Evolutionary conservation across 2,888 invertebrate species (phyloP), one percentile per base, ranked within the genome.

Genomic region (Xestia c-nigrum): DNA sequence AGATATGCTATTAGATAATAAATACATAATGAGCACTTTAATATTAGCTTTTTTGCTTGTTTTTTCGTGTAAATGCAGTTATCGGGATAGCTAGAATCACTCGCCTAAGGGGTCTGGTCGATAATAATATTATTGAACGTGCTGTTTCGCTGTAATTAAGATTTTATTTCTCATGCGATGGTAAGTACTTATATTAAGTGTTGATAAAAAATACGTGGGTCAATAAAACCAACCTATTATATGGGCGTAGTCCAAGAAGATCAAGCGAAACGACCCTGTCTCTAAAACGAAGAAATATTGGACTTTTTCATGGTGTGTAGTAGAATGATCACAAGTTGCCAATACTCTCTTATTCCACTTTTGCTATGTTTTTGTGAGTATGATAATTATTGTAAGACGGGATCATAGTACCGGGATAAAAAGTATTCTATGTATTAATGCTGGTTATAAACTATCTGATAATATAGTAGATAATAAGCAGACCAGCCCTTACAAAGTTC

Each of bases 1-100:
- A 83, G 85, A 78, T 81, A 73, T 78, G 83, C 76, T 75, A 83
- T 89, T 89, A 89, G 80, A 85, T 87, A 89, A 81, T 89, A 89
- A 87, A 85, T 69, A 85, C 63, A 83, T 87, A 89, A 88, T 87
- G 78, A 82, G 71, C 66, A 76, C 70, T 80, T 85, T 73, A 52
- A 65, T 79, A 50, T 31, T 65, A 24, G 40, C 55, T 76, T 85
- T 79, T 76, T 73, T 67, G 64, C 73, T 50, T 78, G 72, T 57
- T 78, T 65, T 73, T 65, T 73, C 73, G 21, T 76, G 16, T 66
- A 71, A 79, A 43, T 76, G 82, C 74, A 76, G 70, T 87, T 88
- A 80, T 85, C 83, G 59, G 38, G 69, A 84, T 81, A 57, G 76
- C 65, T 76, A 73, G 73, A 78, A 83, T 76, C 65, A 31, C 67